phyloP scores from a whole-genome alignment of 2,113 vertebrate genomes.

The Anseranas semipalmata region DNA sequence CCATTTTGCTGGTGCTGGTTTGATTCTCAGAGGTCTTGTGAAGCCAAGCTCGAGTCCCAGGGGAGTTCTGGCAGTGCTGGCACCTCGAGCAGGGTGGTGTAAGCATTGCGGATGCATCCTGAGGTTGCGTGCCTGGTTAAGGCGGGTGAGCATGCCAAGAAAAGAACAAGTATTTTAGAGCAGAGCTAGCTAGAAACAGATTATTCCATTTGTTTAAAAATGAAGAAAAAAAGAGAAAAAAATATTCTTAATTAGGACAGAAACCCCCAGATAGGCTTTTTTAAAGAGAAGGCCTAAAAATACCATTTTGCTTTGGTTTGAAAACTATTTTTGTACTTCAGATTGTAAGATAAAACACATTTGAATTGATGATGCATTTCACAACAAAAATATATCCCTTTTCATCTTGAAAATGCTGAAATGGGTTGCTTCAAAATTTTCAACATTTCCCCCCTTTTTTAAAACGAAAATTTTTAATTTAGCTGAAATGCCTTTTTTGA shows the following conservation, averaged over 20 bases:
- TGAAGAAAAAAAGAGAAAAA: neutral
- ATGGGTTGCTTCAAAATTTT: constrained; percentile 8
- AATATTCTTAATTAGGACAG: constrained; percentile 21
- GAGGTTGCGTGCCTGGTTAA: rapidly evolving
- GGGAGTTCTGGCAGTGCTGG: neutral
- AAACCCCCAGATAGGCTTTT: constrained; percentile 12
- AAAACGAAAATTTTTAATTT: neutral
- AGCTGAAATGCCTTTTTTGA: neutral
- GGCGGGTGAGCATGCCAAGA: too few relatives aligned
- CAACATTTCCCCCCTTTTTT: neutral
- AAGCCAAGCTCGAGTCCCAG: neutral
- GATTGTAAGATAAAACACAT: constrained; percentile 25
- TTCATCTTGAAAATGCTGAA: constrained; percentile 29
- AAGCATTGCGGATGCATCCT: rapidly evolving
- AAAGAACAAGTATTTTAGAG: neutral
- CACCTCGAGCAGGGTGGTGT: neutral
- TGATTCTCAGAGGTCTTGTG: neutral
- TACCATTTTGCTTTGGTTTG: constrained; percentile 9
- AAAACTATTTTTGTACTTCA: constrained; percentile 32
- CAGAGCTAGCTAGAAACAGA: neutral
- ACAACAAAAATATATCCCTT: neutral
- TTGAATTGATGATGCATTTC: constrained; percentile 23
- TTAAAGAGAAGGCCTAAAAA: constrained; percentile 22
- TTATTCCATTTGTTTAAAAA: neutral
- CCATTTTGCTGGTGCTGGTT: neutral